A percentile compares a stretch with the other conserved stretches of the same genome.
These are phyloP conservation scores for Himalopsyche japonica DNA, from an alignment of 2,888 invertebrate species.

Conservation along the genomic window DNA sequence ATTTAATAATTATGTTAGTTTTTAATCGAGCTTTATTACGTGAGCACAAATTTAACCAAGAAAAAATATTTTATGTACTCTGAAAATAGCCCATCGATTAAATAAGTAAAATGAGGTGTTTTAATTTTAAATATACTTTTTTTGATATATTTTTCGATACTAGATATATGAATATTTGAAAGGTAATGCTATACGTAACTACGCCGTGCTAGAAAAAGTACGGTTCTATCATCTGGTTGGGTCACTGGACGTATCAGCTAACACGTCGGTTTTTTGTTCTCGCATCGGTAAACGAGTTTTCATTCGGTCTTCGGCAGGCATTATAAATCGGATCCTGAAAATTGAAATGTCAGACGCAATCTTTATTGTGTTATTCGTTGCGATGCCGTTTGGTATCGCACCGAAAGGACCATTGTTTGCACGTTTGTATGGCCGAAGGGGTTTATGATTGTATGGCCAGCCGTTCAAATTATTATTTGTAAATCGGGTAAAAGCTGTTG, in stretches of 20 bases:
- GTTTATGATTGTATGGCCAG: background rate
- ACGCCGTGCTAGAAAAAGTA: background rate
- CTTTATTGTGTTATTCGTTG: constrained; percentile 2
- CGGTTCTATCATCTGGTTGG: background rate
- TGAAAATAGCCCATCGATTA: too few species aligned
- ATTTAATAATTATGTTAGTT: too few species aligned
- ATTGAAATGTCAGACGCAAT: constrained; percentile 33
- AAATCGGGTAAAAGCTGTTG: too few species aligned
- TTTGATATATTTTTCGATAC: too few species aligned
- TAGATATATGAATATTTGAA: too few species aligned
- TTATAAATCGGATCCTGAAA: constrained; percentile 30
- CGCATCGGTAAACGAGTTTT: constrained; percentile 16
- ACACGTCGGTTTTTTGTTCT: constrained; percentile 13
- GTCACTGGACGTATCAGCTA: constrained; percentile 16
- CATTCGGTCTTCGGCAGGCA: constrained; percentile 20
- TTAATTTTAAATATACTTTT: too few species aligned
- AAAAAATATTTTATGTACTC: too few species aligned
- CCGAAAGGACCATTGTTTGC: constrained; percentile 7
- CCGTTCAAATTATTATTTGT: too few species aligned
- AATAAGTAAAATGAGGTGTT: too few species aligned
- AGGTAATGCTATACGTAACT: too few species aligned
- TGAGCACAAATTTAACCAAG: too few species aligned
- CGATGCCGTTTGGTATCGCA: background rate
- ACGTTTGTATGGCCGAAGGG: background rate
- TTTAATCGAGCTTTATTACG: too few species aligned